Evolutionary conservation across 2,113 vertebrate species (phyloP).

Genomic region (Dromaius novaehollandiae): DNA sequence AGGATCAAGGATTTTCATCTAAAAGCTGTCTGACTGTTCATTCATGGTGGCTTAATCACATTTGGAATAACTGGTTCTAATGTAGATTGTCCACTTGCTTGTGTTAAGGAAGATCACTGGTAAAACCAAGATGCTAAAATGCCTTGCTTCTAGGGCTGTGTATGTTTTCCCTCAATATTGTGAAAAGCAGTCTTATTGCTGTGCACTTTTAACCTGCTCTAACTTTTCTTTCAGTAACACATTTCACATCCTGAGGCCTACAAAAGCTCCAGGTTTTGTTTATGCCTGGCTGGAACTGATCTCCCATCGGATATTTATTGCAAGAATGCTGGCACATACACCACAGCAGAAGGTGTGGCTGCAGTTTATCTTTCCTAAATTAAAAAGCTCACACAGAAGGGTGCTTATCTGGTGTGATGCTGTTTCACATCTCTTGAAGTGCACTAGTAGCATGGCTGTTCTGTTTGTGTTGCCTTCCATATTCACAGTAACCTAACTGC

Average conservation of each 20-base stretch:
- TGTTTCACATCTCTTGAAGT: conserved; percentile 4
- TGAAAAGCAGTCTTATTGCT: not conserved
- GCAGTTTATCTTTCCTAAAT: conserved; percentile 77
- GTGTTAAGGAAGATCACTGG: not conserved
- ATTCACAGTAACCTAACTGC: conserved; percentile 45
- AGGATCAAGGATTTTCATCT: not conserved
- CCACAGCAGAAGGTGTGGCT: conserved; percentile 97
- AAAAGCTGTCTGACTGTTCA: not conserved
- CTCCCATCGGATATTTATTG: conserved; percentile 99
- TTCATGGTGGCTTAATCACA: conserved; percentile 24
- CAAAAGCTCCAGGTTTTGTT: conserved; percentile 98
- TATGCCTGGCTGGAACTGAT: conserved; percentile 99
- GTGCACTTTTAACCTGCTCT: conserved; percentile 58
- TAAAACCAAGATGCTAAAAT: conserved; percentile 35
- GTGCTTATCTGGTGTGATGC: conserved; percentile 28
- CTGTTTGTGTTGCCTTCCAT: conserved; percentile 23
- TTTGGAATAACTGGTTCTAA: not conserved
- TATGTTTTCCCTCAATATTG: not conserved
- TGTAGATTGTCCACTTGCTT: conserved; percentile 2
- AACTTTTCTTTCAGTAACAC: conserved; percentile 90
- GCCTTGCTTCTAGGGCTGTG: conserved; percentile 47
- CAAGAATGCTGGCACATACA: conserved; percentile 98
- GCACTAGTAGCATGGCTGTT: conserved; percentile 47
- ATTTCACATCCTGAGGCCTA: conserved; percentile 98
- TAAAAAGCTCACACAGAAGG: conserved; percentile 21